phyloP scores from a whole-genome alignment of 2,113 vertebrate species.

The Numenius arquata region DNA sequence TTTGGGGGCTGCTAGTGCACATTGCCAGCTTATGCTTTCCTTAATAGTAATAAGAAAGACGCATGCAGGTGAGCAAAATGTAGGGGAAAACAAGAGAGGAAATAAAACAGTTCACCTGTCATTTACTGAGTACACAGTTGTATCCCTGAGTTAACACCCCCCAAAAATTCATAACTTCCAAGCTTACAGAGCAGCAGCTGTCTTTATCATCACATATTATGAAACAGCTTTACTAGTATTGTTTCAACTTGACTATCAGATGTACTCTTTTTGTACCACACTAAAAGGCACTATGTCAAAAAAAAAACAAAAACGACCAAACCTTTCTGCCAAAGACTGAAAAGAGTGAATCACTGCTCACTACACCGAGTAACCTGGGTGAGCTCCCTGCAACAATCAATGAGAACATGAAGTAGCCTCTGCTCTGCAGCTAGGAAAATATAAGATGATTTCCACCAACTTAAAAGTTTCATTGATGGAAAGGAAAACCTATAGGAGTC shows the following conservation, averaged over 20 bases:
- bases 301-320: not conserved
- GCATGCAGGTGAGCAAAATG: not conserved
- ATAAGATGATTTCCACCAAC: not conserved
- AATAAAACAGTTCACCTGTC: not conserved
- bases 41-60: not conserved
- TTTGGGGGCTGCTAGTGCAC: not conserved
- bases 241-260: not conserved
- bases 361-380: not conserved
- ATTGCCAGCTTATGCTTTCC: not conserved
- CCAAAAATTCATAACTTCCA: not conserved
- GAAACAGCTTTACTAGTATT: not conserved
- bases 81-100: not conserved
- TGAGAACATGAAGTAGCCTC: not conserved
- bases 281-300: not conserved
- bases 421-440: not conserved
- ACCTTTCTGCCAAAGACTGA: not conserved
- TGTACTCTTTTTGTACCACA: not conserved
- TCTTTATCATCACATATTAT: not conserved
- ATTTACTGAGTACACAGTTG: not conserved
- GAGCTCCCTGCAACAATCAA: not conserved
- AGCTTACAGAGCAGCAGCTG: not conserved
- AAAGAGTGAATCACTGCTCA: not conserved
- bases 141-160: not conserved
- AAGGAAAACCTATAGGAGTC: not conserved
- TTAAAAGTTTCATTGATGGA: not conserved